A percentile compares a stretch with the other conserved stretches of the same genome.
Evolutionary conservation across 2,797 vertebrate species (phyloP).

Genomic region (Saxicola maurus): DNA sequence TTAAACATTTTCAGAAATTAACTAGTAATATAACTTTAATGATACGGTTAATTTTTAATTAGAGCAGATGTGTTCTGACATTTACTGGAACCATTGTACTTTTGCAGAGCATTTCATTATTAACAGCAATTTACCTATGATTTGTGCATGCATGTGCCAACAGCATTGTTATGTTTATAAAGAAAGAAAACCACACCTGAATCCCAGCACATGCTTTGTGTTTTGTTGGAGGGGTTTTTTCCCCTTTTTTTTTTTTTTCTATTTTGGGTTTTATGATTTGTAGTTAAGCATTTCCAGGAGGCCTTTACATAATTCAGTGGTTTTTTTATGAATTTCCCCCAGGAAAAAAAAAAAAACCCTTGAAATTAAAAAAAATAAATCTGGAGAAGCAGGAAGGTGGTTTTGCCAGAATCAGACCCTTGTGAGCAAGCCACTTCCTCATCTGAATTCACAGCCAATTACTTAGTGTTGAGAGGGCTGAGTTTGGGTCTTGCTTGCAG

Average conservation of each 20-base stretch:
- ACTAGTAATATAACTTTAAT: conserved; percentile 82
- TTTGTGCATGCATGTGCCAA: neutral
- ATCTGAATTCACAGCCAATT: conserved; percentile 7
- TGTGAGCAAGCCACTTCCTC: conserved; percentile 13
- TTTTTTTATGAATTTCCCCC: neutral
- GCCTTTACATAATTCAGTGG: neutral
- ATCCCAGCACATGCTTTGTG: neutral
- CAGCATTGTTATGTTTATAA: neutral
- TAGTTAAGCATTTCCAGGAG: neutral
- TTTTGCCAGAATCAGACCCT: neutral
- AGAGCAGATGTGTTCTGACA: conserved; percentile 76
- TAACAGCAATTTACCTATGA: conserved; percentile 19
- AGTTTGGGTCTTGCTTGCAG: neutral
- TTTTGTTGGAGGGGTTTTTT: neutral
- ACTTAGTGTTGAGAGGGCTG: neutral
- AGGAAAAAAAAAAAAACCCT: no score
- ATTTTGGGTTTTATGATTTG: neutral
- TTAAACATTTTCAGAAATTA: conserved; percentile 85
- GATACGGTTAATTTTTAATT: conserved; percentile 84
- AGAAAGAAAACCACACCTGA: conserved; percentile 19
- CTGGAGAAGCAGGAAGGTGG: neutral
- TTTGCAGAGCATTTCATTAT: conserved; percentile 22
- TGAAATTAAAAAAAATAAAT: neutral
- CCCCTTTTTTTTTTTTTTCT: neutral
- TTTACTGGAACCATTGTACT: conserved; percentile 43